Evolutionary conservation across 2,888 invertebrate species (phyloP).

Genomic region (Philopedon plagiatum): DNA sequence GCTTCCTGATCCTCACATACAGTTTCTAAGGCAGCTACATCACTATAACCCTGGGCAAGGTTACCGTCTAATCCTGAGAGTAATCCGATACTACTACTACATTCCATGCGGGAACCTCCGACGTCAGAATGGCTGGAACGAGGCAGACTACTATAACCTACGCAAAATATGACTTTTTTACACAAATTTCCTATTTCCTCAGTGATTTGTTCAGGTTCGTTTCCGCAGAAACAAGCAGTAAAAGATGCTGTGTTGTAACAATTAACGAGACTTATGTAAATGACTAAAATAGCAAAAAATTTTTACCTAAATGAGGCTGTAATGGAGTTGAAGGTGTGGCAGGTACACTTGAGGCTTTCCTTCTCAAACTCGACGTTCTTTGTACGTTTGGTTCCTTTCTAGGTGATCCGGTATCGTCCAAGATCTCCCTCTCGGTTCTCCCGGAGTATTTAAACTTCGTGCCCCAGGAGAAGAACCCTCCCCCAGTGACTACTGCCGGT

Average conservation of each 20-base stretch:
- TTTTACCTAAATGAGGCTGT: slow-evolving; percentile 77
- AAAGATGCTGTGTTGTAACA: no score
- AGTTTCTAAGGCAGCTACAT: slow-evolving; percentile 74
- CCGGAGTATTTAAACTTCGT: slow-evolving; percentile 95
- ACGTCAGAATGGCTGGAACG: slow-evolving; percentile 85
- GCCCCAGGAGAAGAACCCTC: slow-evolving; percentile 93
- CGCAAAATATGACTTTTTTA: background rate
- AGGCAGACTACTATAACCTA: slow-evolving; percentile 89
- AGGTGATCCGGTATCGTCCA: slow-evolving; percentile 83
- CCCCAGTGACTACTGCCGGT: slow-evolving; percentile 86
- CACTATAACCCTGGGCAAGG: slow-evolving; percentile 63
- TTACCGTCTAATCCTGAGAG: slow-evolving; percentile 65
- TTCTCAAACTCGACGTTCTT: slow-evolving; percentile 73
- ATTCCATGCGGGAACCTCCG: slow-evolving; percentile 67
- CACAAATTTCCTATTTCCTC: no score
- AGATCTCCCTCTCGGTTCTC: slow-evolving; percentile 91
- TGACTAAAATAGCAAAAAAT: background rate
- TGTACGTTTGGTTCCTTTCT: slow-evolving; percentile 72
- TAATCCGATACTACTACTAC: slow-evolving; percentile 65
- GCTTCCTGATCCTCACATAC: slow-evolving; percentile 79
- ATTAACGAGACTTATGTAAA: no score
- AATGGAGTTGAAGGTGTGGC: slow-evolving; percentile 90
- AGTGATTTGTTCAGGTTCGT: no score
- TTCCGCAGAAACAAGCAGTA: no score
- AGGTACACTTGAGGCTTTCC: slow-evolving; percentile 90